These are phyloP conservation scores for Capreolus pygargus DNA, from an alignment of 2,113 vertebrate species.

Conservation along the genomic window DNA sequence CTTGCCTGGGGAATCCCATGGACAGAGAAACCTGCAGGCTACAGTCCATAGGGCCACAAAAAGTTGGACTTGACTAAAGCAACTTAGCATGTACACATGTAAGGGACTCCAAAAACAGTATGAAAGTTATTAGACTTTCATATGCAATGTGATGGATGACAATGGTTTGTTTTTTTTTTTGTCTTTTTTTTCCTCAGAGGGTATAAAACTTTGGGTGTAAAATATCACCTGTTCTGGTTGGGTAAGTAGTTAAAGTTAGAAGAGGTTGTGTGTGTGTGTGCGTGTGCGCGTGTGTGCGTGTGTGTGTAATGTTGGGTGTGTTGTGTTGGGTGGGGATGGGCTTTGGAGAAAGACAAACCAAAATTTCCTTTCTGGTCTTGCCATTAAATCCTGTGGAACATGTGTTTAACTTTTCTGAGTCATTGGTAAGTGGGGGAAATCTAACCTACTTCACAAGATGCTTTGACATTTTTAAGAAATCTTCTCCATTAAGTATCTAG, in stretches of 20 bases:
- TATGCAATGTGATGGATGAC: background rate
- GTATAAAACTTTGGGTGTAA: background rate
- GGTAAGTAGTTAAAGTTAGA: background rate
- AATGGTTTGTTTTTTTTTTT: background rate
- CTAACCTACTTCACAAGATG: background rate
- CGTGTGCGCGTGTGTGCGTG: background rate
- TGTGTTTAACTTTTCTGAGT: background rate
- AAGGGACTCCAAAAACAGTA: background rate
- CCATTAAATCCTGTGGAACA: background rate
- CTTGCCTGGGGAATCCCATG: background rate
- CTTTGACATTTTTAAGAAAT: background rate
- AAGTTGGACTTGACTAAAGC: background rate
- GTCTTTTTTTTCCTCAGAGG: background rate
- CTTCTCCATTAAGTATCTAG: background rate
- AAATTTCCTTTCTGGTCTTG: background rate
- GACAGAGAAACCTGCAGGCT: background rate
- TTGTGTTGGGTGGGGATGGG: background rate
- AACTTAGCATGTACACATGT: background rate
- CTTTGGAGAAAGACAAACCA: background rate
- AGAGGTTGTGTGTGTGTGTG: background rate
- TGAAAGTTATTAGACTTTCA: background rate
- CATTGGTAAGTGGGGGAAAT: background rate
- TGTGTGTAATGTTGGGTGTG: background rate
- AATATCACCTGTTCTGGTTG: background rate
- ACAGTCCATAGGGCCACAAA: background rate